Evolutionary conservation across 2,888 invertebrate genomes (phyloP).

Genomic region (Spisula solida): DNA sequence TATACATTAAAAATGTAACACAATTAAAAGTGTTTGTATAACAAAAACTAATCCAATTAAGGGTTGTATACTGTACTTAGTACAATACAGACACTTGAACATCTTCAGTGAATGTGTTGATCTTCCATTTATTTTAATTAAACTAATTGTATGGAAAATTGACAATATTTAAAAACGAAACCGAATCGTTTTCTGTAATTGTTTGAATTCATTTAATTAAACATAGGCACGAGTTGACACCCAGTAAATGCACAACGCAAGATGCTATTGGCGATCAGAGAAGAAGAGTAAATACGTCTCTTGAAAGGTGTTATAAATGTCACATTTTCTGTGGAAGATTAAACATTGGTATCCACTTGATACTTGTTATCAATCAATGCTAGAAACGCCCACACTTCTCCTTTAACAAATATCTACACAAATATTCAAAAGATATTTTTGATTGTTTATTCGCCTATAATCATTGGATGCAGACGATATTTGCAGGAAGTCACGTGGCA

Average conservation of each 20-base stretch:
- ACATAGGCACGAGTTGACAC: not conserved
- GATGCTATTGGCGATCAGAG: not conserved
- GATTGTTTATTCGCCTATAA: constrained; percentile 52
- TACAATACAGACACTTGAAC: not conserved
- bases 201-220: constrained; percentile 15
- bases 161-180: not conserved
- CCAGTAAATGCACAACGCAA: constrained; percentile 12
- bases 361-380: constrained; percentile 58
- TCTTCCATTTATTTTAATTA: constrained; percentile 9
- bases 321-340: constrained; percentile 38
- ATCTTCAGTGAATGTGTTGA: not conserved
- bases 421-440: constrained; percentile 67
- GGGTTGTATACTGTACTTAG: constrained; percentile 1
- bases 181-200: not conserved
- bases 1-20: not conserved
- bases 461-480: constrained; percentile 61
- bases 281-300: not conserved
- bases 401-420: constrained; percentile 70
- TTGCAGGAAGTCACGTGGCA: constrained; percentile 69
- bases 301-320: constrained; percentile 34
- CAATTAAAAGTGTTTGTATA: constrained; percentile 11
- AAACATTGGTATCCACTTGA: constrained; percentile 57
- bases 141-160: constrained; percentile 3
- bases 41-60: not conserved
- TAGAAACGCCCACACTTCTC: constrained; percentile 53